Evolutionary conservation across 2,797 vertebrate genomes (phyloP), one percentile per base, ranked within the genome.

Genomic region (Eremophila alpestris): DNA sequence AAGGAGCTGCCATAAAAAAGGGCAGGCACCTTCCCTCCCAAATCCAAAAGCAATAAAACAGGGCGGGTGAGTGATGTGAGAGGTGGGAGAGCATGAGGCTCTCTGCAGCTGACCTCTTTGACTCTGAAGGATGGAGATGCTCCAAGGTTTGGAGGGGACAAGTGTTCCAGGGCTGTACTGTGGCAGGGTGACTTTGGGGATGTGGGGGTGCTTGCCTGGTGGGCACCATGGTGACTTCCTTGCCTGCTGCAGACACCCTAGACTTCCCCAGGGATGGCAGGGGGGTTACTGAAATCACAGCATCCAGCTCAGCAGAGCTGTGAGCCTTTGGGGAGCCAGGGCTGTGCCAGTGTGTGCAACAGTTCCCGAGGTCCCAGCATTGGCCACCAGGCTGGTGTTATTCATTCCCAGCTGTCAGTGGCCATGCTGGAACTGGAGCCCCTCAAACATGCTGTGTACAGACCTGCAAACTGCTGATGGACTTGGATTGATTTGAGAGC

Each of bases 11-110:
- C 12, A 0, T 41, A 1, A 2, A 45, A 74, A 62, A 46, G 48
- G 43, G 11, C 65, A 63, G 41, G 55, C 3, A 1, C 30, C 83
- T 79, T 60, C 13, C 1, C 20, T 85, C 34, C 51, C 1, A 4
- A 5, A 5, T 83, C 60, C 65, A 54, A 69, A 56, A 76, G 52
- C 81, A 56, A 18, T 74, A 69, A 86, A 74, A 23, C 60, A 34
- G 0, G 0, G 48, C 0, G 0, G 1, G 27, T 41, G 68, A 67
- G 71, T 8, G 90, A 51, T 1, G 1, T 10, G 19, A 32, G 91
- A 88, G 76, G 80, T 12, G 68, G 71, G 52, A 79, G 79, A 76
- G 71, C 63, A 5, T 2, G 13, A 69, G 48, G 51, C 20, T 36
- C 32, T 38, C 64, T 75, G 76, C 67, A 48, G 83, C 56, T 7